A percentile compares a stretch with the other conserved stretches of the same genome.
Conservation (phyloP, 30 jellyfish, hydroid and myxozoan genomes). For the Pelagia noctiluca region DNA sequence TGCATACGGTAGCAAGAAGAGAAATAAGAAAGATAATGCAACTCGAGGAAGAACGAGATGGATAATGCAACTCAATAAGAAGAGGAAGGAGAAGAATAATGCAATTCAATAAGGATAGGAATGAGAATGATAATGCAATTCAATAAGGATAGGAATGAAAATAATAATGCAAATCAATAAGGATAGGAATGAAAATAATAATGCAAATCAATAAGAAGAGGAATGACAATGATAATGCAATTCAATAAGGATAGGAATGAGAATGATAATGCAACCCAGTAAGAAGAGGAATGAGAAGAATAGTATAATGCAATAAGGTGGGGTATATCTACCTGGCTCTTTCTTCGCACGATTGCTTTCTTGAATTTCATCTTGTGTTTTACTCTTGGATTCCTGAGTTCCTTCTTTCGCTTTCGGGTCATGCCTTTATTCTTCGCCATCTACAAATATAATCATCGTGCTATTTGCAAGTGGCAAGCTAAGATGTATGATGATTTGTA, state of each 20-base stretch:
- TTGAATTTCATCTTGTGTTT: slow-evolving; percentile 94
- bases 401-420: slow-evolving; percentile 94
- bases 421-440: slow-evolving; percentile 98
- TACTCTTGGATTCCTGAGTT: slow-evolving; percentile 92
- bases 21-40: too few species aligned
- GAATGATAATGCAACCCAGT: not conserved
- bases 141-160: not conserved
- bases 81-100: too few species aligned
- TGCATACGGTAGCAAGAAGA: too few species aligned
- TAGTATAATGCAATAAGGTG: too few species aligned
- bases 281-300: too few species aligned
- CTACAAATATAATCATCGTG: slow-evolving; percentile 34
- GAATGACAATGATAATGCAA: not conserved
- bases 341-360: slow-evolving; percentile 85
- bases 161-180: not conserved
- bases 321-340: slow-evolving; percentile 98
- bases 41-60: too few species aligned
- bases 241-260: not conserved
- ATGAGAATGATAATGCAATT: too few species aligned
- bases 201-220: not conserved
- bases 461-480: not conserved
- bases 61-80: too few species aligned
- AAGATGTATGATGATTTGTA: not conserved
- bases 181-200: not conserved
- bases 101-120: too few species aligned